phyloP scores from a whole-genome alignment of 53 echinoderm and acorn worm species.

The Arbacia lixula region DNA sequence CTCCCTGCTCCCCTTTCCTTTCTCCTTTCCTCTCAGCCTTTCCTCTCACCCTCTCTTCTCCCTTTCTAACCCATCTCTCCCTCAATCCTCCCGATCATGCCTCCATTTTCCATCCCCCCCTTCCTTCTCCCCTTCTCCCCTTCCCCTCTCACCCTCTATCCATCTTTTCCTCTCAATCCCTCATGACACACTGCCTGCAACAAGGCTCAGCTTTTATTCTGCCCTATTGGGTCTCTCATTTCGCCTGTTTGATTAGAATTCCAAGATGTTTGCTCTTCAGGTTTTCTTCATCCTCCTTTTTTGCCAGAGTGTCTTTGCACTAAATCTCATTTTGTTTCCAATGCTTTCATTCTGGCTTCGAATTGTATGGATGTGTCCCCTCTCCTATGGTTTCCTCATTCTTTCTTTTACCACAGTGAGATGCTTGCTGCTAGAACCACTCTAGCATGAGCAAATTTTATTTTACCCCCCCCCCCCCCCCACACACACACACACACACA shows the following conservation, averaged over 20 bases:
- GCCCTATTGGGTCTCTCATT: neutral
- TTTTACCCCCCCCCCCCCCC: neutral
- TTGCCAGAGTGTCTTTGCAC: no score
- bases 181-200: constrained; percentile 29
- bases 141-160: no score
- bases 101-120: no score
- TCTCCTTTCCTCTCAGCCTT: no score
- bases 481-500: neutral
- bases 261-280: constrained; percentile 32
- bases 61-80: no score
- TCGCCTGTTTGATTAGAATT: constrained; percentile 10
- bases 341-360: no score
- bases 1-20: no score
- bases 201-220: constrained; percentile 29
- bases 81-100: no score
- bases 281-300: constrained; percentile 15
- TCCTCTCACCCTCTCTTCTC: no score
- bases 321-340: constrained; percentile 33
- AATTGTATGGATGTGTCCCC: no score
- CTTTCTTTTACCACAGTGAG: constrained; percentile 14
- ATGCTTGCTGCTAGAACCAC: constrained; percentile 20
- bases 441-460: neutral
- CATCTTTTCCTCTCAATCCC: neutral
- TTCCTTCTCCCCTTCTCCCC: no score
- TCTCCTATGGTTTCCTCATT: no score